Base-by-base conservation (phyloP, 2,888 invertebrate genomes). In the Hypena proboscidalis region DNA sequence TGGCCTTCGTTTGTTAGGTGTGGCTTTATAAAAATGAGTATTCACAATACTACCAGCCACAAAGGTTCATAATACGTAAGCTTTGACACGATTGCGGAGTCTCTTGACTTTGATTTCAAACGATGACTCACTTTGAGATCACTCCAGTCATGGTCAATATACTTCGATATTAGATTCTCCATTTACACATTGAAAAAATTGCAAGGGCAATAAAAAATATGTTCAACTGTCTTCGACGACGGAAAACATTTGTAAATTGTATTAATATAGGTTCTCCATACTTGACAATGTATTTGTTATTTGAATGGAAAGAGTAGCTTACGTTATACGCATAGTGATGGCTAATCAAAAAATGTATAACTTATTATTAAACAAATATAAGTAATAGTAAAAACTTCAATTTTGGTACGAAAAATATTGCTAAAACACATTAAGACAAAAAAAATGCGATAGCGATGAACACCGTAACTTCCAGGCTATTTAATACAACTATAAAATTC, bases 401-500 rank as follows among this genome's bases (percentile, higher is more conserved):
- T n/a, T n/a, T n/a, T n/a, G n/a, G n/a, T 4, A 1, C 10, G 10
- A 4, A 11, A 1, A 9, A 25, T 4, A 8, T 2, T 7, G 11
- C 0, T 6, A 13, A 26, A 26, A 13, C 4, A n/a, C 6, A 10
- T 5, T 17, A 17, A 17, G 5, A 5, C 3, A 3, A 0, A n/a
- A 25, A 19, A 7, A 9, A 4, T 8, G 11, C 19, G 3, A 35
- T 29, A 1, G 5, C 34, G 7, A 11, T 22, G 8, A 54, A 35
- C 30, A 45, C 45, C 40, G 33, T 51, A 25, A 33, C 37, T 64
- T 23, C 59, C 49, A 53, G 50, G 33, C 49, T 44, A 46, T 66
- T 55, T 55, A 62, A 35, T 38, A 39, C 55, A 49, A 59, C 56
- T 67, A 66, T 74, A 70, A 75, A 78, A 62, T 64, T 64, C 61